Percentiles rank a stretch among this genome's conserved stretches.
phyloP scores from a whole-genome alignment of 2,797 vertebrate genomes.

The Oryzias dopingdopingensis region DNA sequence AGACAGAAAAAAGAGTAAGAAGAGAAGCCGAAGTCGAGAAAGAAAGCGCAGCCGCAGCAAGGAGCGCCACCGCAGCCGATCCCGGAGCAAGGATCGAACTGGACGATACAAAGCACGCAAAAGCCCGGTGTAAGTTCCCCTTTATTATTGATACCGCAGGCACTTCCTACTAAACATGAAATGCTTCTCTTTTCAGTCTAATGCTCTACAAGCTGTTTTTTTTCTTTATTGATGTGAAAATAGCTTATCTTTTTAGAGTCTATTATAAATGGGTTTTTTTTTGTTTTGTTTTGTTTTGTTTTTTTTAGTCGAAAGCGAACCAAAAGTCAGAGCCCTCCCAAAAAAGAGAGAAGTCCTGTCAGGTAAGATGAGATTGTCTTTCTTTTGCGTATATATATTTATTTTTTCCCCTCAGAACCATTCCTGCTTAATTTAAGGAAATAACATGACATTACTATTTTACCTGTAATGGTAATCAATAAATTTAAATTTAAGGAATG shows the following conservation, averaged over 20 bases:
- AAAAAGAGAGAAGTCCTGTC: slow-evolving; percentile 96
- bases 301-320: slow-evolving; percentile 80
- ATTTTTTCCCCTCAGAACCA: not conserved
- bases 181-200: not conserved
- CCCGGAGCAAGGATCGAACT: slow-evolving; percentile 87
- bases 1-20: slow-evolving; percentile 88
- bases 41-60: slow-evolving; percentile 87
- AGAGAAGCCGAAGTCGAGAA: slow-evolving; percentile 89
- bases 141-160: not conserved
- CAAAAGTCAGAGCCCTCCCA: slow-evolving; percentile 92
- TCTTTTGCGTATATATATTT: not conserved
- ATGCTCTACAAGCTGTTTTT: not conserved
- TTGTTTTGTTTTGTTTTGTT: not conserved
- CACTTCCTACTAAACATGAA: too few species aligned
- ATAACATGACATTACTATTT: not conserved
- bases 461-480: too few species aligned
- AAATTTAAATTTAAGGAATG: too few species aligned
- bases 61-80: slow-evolving; percentile 89
- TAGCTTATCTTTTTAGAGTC: not conserved
- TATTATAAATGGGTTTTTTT: too few species aligned
- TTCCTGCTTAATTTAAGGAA: not conserved
- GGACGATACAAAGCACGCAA: slow-evolving; percentile 84
- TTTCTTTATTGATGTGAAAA: too few species aligned
- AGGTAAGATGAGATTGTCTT: slow-evolving; percentile 74
- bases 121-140: slow-evolving; percentile 88